phyloP scores from a whole-genome alignment of 2,797 vertebrate genomes.

The Denticeps clupeoides region DNA sequence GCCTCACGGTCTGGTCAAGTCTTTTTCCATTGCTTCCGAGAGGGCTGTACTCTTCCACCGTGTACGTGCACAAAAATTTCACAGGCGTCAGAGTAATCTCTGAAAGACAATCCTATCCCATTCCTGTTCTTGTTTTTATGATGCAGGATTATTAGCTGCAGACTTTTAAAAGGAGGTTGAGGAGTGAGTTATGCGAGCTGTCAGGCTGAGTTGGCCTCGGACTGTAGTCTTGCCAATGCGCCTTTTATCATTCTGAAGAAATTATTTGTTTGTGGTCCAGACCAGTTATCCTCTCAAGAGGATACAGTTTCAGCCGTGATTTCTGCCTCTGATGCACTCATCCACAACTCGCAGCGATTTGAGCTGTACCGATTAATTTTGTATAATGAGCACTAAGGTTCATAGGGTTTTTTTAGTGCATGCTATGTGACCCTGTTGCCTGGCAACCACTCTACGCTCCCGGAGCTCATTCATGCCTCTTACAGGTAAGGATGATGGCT shows the following conservation, averaged over 20 bases:
- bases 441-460: too few relatives aligned
- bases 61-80: neutral
- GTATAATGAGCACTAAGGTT: too few relatives aligned
- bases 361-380: too few relatives aligned
- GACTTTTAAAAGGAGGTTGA: slow-evolving; percentile 7
- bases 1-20: slow-evolving; percentile 3
- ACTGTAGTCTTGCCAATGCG: slow-evolving; percentile 21
- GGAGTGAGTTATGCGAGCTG: slow-evolving; percentile 12
- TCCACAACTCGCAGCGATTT: too few relatives aligned
- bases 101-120: slow-evolving; percentile 16
- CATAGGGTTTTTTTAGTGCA: too few relatives aligned
- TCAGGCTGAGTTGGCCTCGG: slow-evolving; percentile 5
- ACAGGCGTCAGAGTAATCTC: slow-evolving; percentile 13
- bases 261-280: slow-evolving; percentile 21
- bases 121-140: slow-evolving; percentile 15
- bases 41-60: neutral
- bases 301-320: neutral
- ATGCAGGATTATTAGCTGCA: slow-evolving; percentile 13
- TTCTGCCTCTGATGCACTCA: neutral
- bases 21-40: slow-evolving; percentile 9
- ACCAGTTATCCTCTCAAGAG: neutral
- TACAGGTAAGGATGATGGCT: too few relatives aligned
- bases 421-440: too few relatives aligned
- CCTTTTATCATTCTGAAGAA: slow-evolving; percentile 15
- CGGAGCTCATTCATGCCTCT: too few relatives aligned